phyloP scores from a whole-genome alignment of 2,888 invertebrate species.

The Acanthopleura granulata region DNA sequence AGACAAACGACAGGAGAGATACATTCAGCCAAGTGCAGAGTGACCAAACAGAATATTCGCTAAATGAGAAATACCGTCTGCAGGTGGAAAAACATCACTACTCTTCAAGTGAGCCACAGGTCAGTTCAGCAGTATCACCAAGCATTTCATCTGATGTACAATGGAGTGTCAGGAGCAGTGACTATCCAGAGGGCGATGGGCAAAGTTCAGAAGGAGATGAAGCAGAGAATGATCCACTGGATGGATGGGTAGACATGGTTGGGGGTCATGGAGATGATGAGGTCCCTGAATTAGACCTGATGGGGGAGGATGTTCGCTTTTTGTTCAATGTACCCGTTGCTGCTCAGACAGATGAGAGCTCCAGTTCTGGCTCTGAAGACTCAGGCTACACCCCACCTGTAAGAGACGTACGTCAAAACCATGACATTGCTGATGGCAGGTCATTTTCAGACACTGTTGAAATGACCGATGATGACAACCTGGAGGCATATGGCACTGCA shows the following conservation, averaged over 20 bases:
- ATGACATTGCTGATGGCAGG: neutral
- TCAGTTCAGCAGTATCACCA: neutral
- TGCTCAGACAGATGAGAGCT: neutral
- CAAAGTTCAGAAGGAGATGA: neutral
- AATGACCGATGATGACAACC: neutral
- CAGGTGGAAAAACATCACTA: neutral
- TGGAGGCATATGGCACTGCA: neutral
- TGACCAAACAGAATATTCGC: neutral
- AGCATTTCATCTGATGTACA: neutral
- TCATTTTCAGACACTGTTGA: neutral
- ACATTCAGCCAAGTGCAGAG: conserved; percentile 2
- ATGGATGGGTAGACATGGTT: neutral
- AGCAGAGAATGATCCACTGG: neutral
- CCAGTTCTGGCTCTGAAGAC: neutral
- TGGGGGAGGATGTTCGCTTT: neutral
- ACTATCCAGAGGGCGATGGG: neutral
- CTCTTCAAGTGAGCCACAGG: neutral
- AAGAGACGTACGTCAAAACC: neutral
- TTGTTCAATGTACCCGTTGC: neutral
- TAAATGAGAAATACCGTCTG: neutral
- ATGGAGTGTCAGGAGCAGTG: neutral
- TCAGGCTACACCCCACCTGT: too few species aligned
- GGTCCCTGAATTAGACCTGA: neutral
- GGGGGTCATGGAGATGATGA: neutral
- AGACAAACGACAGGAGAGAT: neutral